Evolutionary conservation across 2,797 vertebrate species (phyloP).

Genomic region (Okamejei kenojei): DNA sequence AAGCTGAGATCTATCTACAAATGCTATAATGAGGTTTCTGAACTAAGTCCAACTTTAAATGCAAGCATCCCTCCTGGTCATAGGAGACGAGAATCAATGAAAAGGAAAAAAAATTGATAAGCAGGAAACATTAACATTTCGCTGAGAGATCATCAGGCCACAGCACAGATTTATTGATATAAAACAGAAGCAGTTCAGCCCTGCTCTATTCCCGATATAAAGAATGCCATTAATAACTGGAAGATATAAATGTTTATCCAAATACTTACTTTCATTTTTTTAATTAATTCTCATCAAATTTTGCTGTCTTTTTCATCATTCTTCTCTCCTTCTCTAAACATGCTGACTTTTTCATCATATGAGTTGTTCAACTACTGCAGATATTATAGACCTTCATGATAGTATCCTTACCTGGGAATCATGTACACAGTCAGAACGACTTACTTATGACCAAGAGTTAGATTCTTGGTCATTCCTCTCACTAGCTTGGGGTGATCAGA

Average conservation of each 20-base stretch:
- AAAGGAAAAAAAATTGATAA: not conserved
- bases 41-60: not conserved
- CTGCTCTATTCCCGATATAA: not conserved
- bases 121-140: conserved; percentile 8
- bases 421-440: not conserved
- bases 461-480: not conserved
- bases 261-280: not conserved
- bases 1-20: not conserved
- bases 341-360: not conserved
- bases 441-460: not conserved
- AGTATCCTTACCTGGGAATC: not conserved
- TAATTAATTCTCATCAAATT: not conserved
- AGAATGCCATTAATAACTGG: not conserved
- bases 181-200: conserved; percentile 4
- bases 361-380: not conserved
- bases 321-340: no score
- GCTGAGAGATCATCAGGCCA: not conserved
- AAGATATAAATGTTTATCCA: not conserved
- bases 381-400: not conserved
- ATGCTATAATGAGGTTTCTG: not conserved
- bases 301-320: not conserved
- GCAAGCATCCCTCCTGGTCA: not conserved
- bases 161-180: not conserved
- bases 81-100: conserved; percentile 15
- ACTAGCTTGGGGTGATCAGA: not conserved